Conservation (phyloP, 2,797 vertebrate genomes). For the Myotis vivesi region DNA sequence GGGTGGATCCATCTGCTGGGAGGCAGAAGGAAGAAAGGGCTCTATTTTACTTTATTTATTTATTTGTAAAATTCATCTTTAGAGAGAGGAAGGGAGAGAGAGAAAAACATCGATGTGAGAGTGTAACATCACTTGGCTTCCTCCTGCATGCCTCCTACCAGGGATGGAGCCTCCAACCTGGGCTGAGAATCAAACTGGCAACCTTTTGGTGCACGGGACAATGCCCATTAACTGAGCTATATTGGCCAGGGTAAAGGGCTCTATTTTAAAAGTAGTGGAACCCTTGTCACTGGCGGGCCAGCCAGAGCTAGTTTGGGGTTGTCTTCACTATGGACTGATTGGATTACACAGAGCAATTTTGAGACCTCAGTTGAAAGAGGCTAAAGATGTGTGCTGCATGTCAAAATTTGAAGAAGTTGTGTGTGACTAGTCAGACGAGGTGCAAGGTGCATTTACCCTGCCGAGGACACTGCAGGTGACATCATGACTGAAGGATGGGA, state of each 20-base stretch:
- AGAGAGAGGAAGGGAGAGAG: background rate
- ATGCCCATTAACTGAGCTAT: background rate
- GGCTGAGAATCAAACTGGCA: background rate
- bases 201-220: background rate
- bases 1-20: too few relatives aligned
- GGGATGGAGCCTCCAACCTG: background rate
- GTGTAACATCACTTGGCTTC: background rate
- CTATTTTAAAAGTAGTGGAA: background rate
- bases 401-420: background rate
- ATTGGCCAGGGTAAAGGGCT: background rate
- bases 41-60: background rate
- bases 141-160: background rate
- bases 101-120: background rate
- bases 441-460: background rate
- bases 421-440: background rate
- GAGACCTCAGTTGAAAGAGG: background rate
- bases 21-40: background rate
- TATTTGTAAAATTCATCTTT: background rate
- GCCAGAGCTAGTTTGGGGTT: background rate
- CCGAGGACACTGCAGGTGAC: background rate
- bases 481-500: background rate
- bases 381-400: background rate
- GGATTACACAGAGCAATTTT: too few relatives aligned
- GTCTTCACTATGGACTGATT: background rate
- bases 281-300: background rate